phyloP scores from a whole-genome alignment of 2,888 invertebrate genomes.

The Hydropsyche betteni region DNA sequence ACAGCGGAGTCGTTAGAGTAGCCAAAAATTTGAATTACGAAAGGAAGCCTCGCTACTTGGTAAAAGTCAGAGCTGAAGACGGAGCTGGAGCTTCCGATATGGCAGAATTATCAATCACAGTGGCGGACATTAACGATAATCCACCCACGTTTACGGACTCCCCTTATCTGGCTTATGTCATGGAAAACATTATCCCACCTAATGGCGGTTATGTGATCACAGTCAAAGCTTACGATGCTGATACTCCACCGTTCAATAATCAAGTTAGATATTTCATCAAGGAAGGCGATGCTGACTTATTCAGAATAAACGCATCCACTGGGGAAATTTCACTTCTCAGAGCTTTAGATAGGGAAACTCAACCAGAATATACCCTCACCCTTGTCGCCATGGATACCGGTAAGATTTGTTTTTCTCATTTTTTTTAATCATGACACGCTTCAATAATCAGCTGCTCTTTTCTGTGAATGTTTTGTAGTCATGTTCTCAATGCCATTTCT shows the following conservation, averaged over 20 bases:
- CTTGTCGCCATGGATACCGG: conserved; percentile 95
- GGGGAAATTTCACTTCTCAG: conserved; percentile 88
- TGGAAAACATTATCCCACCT: conserved; percentile 89
- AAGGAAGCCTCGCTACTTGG: conserved; percentile 82
- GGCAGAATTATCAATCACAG: conserved; percentile 82
- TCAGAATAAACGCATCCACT: conserved; percentile 89
- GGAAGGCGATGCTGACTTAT: conserved; percentile 90
- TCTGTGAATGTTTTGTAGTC: background rate
- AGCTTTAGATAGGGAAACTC: conserved; percentile 84
- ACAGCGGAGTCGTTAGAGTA: conserved; percentile 88
- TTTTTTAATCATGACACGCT: background rate
- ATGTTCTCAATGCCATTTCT: background rate
- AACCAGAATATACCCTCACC: conserved; percentile 84
- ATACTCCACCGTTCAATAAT: conserved; percentile 89
- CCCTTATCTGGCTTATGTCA: conserved; percentile 92
- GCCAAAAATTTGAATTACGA: conserved; percentile 95
- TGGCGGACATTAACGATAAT: conserved; percentile 94
- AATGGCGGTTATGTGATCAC: conserved; percentile 82
- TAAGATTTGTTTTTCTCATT: conserved; percentile 61
- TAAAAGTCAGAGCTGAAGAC: conserved; percentile 89
- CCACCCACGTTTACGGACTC: conserved; percentile 92
- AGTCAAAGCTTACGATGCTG: conserved; percentile 89
- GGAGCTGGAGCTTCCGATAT: conserved; percentile 83
- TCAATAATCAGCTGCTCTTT: conserved; percentile 4
- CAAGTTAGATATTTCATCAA: conserved; percentile 93